Evolutionary conservation across 2,888 invertebrate genomes (phyloP).

Genomic region (Acleris cristana): DNA sequence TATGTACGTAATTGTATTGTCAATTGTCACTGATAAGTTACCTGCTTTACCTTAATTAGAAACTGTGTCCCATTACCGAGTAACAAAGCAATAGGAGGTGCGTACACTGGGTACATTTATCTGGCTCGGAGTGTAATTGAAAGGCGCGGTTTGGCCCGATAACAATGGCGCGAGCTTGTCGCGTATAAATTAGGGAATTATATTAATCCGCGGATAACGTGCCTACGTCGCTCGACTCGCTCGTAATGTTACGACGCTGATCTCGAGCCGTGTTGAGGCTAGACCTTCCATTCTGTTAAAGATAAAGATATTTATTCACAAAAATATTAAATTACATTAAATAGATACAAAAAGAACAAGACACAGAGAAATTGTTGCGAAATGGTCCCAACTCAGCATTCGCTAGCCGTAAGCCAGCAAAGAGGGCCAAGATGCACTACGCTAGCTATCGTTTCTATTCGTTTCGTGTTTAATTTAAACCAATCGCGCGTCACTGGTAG

Average conservation of each 20-base stretch:
- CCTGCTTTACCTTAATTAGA: conserved; percentile 6
- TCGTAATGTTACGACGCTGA: conserved; percentile 31
- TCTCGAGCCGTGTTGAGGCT: not conserved
- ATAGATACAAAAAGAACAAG: too few species aligned
- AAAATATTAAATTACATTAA: too few species aligned
- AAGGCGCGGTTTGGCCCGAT: conserved; percentile 68
- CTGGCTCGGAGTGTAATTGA: conserved; percentile 59
- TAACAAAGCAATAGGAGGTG: conserved; percentile 29
- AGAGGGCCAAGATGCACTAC: too few species aligned
- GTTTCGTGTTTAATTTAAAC: too few species aligned
- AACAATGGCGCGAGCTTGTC: conserved; percentile 59
- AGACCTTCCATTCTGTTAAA: too few species aligned
- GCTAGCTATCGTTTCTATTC: too few species aligned
- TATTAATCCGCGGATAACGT: conserved; percentile 72
- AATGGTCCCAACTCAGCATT: too few species aligned
- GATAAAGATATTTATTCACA: too few species aligned
- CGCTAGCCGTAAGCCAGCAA: too few species aligned
- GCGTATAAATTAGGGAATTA: conserved; percentile 78
- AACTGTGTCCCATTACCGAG: conserved; percentile 22
- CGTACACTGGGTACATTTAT: conserved; percentile 28
- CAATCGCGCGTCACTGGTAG: too few species aligned
- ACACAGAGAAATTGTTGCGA: too few species aligned
- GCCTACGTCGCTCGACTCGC: conserved; percentile 41
- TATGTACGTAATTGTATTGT: too few species aligned
- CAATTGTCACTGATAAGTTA: not conserved